Base-by-base conservation (phyloP, 2,797 vertebrate genomes). In the Geotria australis region DNA sequence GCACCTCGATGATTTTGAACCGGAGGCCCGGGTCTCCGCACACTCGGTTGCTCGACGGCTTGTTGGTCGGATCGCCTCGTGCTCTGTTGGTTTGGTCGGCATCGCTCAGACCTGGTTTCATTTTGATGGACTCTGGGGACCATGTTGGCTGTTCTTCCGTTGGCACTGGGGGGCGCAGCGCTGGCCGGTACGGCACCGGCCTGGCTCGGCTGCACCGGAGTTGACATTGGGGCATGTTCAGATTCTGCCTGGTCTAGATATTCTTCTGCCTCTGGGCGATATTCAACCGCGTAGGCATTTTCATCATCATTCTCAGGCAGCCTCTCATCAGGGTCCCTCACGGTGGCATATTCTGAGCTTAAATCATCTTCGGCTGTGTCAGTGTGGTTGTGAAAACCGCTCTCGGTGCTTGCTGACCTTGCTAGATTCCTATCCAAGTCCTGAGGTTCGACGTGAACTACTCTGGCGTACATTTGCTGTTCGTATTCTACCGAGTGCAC, bases 341-440 rank as follows among this genome's bases (percentile, higher is more conserved):
- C 71, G 2, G 73, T 73, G 66, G 73, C 73, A 60, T 68, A 64
- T 24, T 71, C 69, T 46, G 77, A 69, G 45, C 77, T 71, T 11
- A 76, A 76, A 62, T 91, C 86, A 2, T 84, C 85, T 65, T 95
- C 86, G 0, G 79, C 83, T 7, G 80, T 77, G 70, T 95, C 86
- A 0, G 79, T 86, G 63, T 95, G 86, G 65, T 82, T 84, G 73
- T 95, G 86, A 66, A 95, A 89, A 63, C 82, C 83, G 1, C 85
- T 95, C 70, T 95, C 86, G 0, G 85, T 91, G 70, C 85, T 93
- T 7, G 82, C 85, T 1, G 88, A 93, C 47, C 84, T 79, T 48
- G 79, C 81, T 63, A 93, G 71, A 46, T 63, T 71, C 4, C 79
- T 75, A 58, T 81, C 68, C 64, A 83, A 63, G 60, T 80, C 72